Conservation (phyloP, 2,888 invertebrate genomes). For the Catocala fraxini region DNA sequence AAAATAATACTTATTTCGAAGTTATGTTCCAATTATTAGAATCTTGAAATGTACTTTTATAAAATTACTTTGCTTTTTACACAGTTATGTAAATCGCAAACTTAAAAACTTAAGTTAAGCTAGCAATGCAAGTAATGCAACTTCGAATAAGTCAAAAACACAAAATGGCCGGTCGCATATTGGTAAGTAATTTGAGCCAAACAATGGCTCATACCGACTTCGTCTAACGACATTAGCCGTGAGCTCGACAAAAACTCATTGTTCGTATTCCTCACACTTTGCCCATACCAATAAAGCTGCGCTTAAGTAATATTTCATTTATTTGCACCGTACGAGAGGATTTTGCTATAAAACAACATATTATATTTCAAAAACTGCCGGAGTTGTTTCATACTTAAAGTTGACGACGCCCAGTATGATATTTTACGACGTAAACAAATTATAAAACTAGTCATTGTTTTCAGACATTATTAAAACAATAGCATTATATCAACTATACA, state of each 20-base stretch:
- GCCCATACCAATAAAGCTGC: constrained; percentile 45
- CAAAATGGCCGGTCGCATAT: constrained; percentile 32
- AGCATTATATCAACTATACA: too few species aligned
- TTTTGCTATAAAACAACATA: constrained; percentile 5
- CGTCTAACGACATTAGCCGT: constrained; percentile 48
- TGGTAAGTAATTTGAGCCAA: constrained; percentile 38
- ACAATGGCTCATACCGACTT: constrained; percentile 52
- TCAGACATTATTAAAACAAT: too few species aligned
- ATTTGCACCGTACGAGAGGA: constrained; percentile 42
- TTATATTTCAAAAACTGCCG: background rate
- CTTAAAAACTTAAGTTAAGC: too few species aligned
- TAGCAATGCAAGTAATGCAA: constrained; percentile 3
- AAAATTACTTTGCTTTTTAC: too few species aligned
- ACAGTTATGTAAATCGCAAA: too few species aligned
- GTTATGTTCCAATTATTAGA: too few species aligned
- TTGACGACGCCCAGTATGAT: too few species aligned
- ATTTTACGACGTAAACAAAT: too few species aligned
- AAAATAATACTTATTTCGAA: too few species aligned
- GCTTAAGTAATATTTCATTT: constrained; percentile 55
- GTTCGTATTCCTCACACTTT: constrained; percentile 51
- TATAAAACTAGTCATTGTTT: too few species aligned
- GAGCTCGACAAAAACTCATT: constrained; percentile 53
- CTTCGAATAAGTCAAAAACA: constrained; percentile 22
- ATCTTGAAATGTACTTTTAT: too few species aligned
- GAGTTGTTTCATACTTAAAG: background rate